Evolutionary conservation across 2,113 vertebrate species (phyloP), one percentile per base, ranked within the genome.

Genomic region (Eretmochelys imbricata): DNA sequence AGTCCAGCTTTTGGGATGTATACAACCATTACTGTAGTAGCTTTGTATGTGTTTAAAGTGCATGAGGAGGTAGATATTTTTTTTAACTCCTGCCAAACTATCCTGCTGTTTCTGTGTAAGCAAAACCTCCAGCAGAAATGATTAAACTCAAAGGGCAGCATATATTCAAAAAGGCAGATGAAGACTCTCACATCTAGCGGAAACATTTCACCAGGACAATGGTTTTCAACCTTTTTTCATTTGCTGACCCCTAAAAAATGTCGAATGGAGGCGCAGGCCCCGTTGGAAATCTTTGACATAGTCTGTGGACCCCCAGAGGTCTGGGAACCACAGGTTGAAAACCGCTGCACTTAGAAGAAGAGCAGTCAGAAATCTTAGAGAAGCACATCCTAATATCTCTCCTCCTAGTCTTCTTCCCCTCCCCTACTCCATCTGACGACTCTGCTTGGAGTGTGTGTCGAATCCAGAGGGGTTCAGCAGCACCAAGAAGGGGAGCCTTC

Each of bases 141-240:
- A 97, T 94, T 96, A 92, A 97, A 96, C 95, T 96, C 96, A 97
- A 96, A 97, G 96, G 92, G 89, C 89, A 93, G 96, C 96, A 22
- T 54, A 17, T 8, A 95, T 75, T 89, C 84, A 88, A 93, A 95
- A 88, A 87, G 96, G 92, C 94, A 92, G 84, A 83, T 94, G 27
- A 91, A 75, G 93, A 38, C 92, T 93, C 93, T 75, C n/a, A 89
- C 50, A 24, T 88, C 92, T 89, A 92, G 53, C 92, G 96, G 97
- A 97, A 97, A 84, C 96, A 96, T 97, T 97, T 97, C 96, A 97
- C 4, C 0, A 35, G 62, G 14, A n/a, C 35, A 69, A 8, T 69
- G 31, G 62, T n/a, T 69, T 69, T 35, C 62, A 35, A 69, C 3
- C 35, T 69, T 69, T 69, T 69, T 69, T 69, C 35, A 31, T n/a